A percentile compares a stretch with the other conserved stretches of the same genome.
These are phyloP conservation scores for Sparus aurata DNA, from an alignment of 2,797 vertebrate species.

Conservation along the genomic window DNA sequence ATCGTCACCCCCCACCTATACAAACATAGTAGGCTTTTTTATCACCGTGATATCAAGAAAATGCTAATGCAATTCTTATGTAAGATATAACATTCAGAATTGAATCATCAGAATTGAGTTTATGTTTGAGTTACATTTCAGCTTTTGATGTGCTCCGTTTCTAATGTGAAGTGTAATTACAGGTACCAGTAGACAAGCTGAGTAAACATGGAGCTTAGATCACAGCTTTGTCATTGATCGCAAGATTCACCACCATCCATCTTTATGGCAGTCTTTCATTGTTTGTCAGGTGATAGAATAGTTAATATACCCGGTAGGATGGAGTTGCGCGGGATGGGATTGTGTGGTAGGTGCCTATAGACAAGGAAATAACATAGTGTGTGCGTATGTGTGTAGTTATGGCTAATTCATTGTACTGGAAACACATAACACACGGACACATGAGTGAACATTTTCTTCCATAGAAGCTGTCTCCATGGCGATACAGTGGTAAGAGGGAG, in stretches of 20 bases:
- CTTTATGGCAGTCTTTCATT: slow-evolving; percentile 14
- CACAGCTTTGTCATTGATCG: slow-evolving; percentile 16
- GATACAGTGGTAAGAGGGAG: slow-evolving; percentile 43
- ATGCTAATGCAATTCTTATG: neutral
- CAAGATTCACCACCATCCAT: slow-evolving; percentile 16
- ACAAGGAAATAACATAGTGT: neutral
- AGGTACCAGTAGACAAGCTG: slow-evolving; percentile 21
- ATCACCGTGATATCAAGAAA: neutral
- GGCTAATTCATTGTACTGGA: slow-evolving; percentile 5
- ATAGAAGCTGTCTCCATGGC: slow-evolving; percentile 73
- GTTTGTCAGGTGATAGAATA: neutral
- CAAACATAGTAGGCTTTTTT: neutral
- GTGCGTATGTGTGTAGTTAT: neutral
- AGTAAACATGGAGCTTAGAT: slow-evolving; percentile 25
- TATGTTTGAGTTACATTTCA: slow-evolving; percentile 32
- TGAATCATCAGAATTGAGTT: neutral
- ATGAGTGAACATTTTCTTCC: slow-evolving; percentile 45
- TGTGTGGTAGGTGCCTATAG: neutral
- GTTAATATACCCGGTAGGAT: neutral
- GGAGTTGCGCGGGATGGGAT: neutral
- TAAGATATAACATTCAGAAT: slow-evolving; percentile 5
- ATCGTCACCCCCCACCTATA: neutral
- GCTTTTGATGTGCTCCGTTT: slow-evolving; percentile 17
- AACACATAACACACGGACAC: slow-evolving; percentile 25
- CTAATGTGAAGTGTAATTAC: slow-evolving; percentile 13